These are phyloP conservation scores for Drepana arcuata DNA, from an alignment of 1,140 invertebrate species.

Conservation along the genomic window DNA sequence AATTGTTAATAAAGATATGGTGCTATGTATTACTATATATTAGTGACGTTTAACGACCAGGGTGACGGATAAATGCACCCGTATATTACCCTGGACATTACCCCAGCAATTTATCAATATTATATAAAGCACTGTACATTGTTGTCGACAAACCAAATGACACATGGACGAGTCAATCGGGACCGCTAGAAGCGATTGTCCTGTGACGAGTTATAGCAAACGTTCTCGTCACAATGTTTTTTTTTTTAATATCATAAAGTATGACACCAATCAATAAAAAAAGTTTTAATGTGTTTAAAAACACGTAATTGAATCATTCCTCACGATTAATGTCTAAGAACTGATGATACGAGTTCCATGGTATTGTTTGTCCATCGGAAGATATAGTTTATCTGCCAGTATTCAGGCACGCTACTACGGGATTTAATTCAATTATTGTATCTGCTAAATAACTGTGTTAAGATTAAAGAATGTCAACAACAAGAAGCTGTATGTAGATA, in stretches of 20 bases:
- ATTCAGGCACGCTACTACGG: no score
- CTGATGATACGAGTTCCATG: no score
- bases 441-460: no score
- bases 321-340: no score
- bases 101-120: slow-evolving; percentile 28
- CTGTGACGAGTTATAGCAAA: neutral
- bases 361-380: no score
- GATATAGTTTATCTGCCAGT: no score
- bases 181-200: no score
- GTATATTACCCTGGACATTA: slow-evolving; percentile 12
- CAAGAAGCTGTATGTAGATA: no score
- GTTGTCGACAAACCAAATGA: neutral
- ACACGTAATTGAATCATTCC: no score
- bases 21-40: slow-evolving; percentile 61
- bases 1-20: slow-evolving; percentile 71
- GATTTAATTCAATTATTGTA: no score
- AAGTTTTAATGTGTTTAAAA: neutral
- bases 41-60: slow-evolving; percentile 57
- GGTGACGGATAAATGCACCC: slow-evolving; percentile 56
- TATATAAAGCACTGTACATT: neutral
- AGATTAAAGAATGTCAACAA: no score
- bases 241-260: neutral
- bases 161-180: neutral
- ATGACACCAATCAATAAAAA: neutral
- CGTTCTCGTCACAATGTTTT: neutral